Base-by-base conservation (phyloP, 2,113 vertebrate species). In the Cinclus cinclus region DNA sequence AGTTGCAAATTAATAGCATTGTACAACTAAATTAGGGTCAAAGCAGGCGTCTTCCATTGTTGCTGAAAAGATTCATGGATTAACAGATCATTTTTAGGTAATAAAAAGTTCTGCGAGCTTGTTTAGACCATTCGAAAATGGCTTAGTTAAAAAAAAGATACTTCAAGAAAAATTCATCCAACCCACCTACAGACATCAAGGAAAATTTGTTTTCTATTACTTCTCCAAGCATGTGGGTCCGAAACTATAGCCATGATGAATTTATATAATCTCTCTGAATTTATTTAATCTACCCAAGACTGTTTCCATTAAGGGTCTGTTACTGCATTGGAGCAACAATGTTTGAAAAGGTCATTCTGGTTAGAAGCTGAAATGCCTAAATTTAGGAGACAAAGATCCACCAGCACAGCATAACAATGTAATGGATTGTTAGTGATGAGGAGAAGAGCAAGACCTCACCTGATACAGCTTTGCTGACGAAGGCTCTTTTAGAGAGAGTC, bases 1-100 rank as follows among this genome's bases (percentile, higher is more conserved):
- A 94, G 71, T 42, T 86, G 71, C 76, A 93, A 92, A 94, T 94
- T 81, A 94, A 79, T 64, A 78, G 70, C 74, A 68, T 16, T 69
- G 41, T 64, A 81, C 49, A 96, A 95, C 41, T 92, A 94, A 92
- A 92, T 60, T 46, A 78, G 41, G 90, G 73, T 81, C 76, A 87
- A 94, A 80, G 81, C 24, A 83, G 60, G 14, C 13, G 8, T 60
- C 22, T 70, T 27, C 28, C 14, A 4, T 22, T 41, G 44, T 53
- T 87, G 53, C 56, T 70, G 41, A 44, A 70, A 68, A 92, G 25
- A 70, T 39, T 20, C 6, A 8, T 18, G 22, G 56, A n/a, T 80
- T 74, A 74, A 52, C 30, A 86, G 68, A 77, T 19, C 0, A 15
- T 50, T 78, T 76, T 67, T 60, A 88, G 52, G 33, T n/a, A 71